Evolutionary conservation across 2,888 invertebrate genomes (phyloP).

Genomic region (Petrophora chlorosata): DNA sequence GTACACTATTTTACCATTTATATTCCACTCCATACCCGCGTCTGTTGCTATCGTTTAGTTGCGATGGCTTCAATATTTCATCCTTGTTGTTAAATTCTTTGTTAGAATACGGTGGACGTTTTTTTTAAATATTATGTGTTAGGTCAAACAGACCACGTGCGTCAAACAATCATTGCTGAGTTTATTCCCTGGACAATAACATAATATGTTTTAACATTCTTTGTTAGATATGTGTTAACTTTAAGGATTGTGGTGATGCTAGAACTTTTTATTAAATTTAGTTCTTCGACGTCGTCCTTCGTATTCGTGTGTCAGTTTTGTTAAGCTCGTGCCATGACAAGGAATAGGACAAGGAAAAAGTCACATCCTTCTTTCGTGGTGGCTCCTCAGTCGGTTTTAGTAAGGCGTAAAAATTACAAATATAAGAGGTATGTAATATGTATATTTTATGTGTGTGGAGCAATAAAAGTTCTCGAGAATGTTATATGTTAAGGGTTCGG

Average conservation of each 20-base stretch:
- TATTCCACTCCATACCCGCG: background rate
- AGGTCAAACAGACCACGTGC: slow-evolving; percentile 22
- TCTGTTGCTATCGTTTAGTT: slow-evolving; percentile 4
- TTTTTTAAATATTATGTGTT: slow-evolving; percentile 24
- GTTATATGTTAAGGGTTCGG: too few species aligned
- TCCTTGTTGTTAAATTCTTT: slow-evolving; percentile 14
- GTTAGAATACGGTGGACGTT: slow-evolving; percentile 26
- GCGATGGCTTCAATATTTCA: slow-evolving; percentile 13
- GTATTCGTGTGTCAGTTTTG: background rate
- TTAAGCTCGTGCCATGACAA: slow-evolving; percentile 35
- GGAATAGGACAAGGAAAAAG: slow-evolving; percentile 34
- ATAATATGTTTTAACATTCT: slow-evolving; percentile 20
- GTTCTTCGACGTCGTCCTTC: background rate
- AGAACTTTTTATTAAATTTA: background rate
- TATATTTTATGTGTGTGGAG: background rate
- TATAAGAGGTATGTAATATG: slow-evolving; percentile 41
- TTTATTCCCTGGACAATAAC: slow-evolving; percentile 10
- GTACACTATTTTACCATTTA: background rate
- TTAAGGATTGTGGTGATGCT: background rate
- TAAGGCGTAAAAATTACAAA: slow-evolving; percentile 45
- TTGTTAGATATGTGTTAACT: slow-evolving; percentile 9
- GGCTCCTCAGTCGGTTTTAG: slow-evolving; percentile 36
- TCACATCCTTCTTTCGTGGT: slow-evolving; percentile 39
- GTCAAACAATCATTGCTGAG: slow-evolving; percentile 13
- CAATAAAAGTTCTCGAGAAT: background rate